These are phyloP conservation scores for Acleris sparsana DNA, from an alignment of 2,888 invertebrate species.

Conservation along the genomic window DNA sequence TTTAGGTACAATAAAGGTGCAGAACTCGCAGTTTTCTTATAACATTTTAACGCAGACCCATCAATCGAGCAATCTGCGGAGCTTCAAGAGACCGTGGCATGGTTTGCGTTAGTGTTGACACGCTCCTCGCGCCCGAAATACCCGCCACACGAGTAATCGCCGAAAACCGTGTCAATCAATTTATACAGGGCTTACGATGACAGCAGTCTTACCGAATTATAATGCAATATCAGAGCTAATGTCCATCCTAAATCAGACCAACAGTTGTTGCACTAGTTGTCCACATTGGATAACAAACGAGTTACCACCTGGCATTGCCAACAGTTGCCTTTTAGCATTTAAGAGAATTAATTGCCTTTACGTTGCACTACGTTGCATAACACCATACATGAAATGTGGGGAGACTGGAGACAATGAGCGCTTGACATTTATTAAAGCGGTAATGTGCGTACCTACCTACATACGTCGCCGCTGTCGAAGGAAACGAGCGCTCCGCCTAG, in stretches of 20 bases:
- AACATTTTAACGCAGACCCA: neutral
- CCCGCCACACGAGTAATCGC: constrained; percentile 59
- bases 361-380: constrained; percentile 29
- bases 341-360: constrained; percentile 36
- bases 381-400: constrained; percentile 15
- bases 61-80: constrained; percentile 45
- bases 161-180: constrained; percentile 77
- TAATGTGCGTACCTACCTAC: constrained; percentile 43
- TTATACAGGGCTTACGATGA: constrained; percentile 61
- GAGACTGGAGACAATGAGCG: constrained; percentile 55
- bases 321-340: constrained; percentile 33
- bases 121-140: constrained; percentile 67
- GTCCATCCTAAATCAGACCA: constrained; percentile 30
- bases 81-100: constrained; percentile 69
- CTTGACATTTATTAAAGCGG: constrained; percentile 66
- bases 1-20: neutral
- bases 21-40: neutral
- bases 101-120: constrained; percentile 71
- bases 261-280: constrained; percentile 12
- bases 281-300: constrained; percentile 31
- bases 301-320: constrained; percentile 31
- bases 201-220: constrained; percentile 51
- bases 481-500: constrained; percentile 13
- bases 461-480: constrained; percentile 6
- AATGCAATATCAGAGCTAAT: constrained; percentile 35